Evolutionary conservation across 2,888 invertebrate genomes (phyloP), one percentile per base, ranked within the genome.

Genomic region (Tachina lurida): DNA sequence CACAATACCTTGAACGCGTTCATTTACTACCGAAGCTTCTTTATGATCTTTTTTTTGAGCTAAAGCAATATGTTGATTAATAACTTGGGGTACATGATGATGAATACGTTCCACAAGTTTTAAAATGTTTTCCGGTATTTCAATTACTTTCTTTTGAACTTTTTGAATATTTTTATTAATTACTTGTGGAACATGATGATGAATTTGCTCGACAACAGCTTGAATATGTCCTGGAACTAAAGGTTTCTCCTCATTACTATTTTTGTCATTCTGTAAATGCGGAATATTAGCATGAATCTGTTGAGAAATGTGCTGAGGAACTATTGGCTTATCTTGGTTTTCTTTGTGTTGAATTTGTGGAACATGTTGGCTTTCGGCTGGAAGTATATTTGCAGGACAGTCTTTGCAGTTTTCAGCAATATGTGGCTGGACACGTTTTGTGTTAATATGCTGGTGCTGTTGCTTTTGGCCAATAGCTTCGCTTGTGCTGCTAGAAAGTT

Each of bases 121-220:
- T 49, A 10, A 9, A n/a, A 2, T 1, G 1, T 49, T 8, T 31
- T 5, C 31, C 7, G 31, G 5, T 31, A 7, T 31, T 7, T 31
- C 2, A 31, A 31, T 31, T 31, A 31, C 31, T 31, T 31, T 31
- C 31, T 31, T 5, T 7, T 31, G 31, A 5, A 31, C 31, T 31
- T 31, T 7, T 31, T 70, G 10, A 13, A 41, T 5, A n/a, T 43
- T 12, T 47, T 84, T 70, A 41, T 58, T 70, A 58, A 87, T 70
- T 47, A 87, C 87, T 75, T 88, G 74, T 65, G 87, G 65, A 54
- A 87, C 68, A 70, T 88, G 87, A 65, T 87, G 70, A 19, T 87
- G 87, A 2, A 80, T 80, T 39, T 86, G 83, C 43, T 84, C 56
- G 10, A 84, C 86, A 73, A 86, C 81, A 10, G 56, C n/a, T 73